phyloP scores from a whole-genome alignment of 1,140 invertebrate species.

The Zaprionus kolodkinae region DNA sequence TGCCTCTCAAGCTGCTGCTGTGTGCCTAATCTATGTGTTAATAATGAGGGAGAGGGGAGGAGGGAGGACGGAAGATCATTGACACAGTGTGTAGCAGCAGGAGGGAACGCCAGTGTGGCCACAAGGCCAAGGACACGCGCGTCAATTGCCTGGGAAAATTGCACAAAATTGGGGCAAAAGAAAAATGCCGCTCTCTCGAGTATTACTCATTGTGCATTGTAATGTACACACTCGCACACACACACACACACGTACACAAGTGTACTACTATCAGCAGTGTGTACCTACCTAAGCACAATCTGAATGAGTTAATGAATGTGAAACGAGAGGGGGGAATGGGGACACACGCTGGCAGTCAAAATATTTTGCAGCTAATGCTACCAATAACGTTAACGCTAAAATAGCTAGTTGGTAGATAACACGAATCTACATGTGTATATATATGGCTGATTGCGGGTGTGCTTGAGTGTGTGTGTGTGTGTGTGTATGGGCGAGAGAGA shows the following conservation, averaged over 20 bases:
- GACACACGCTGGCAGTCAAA: conserved; percentile 21
- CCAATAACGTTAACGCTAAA: conserved; percentile 22
- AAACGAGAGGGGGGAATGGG: conserved; percentile 11
- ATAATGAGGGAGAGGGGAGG: conserved; percentile 13
- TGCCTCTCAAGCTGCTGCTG: background rate
- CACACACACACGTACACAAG: background rate
- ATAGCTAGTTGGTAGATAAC: background rate
- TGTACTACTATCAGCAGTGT: conserved; percentile 2
- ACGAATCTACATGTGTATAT: conserved; percentile 15
- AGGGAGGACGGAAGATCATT: conserved; percentile 1
- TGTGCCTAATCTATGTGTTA: conserved; percentile 31
- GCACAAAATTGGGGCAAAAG: conserved; percentile 29
- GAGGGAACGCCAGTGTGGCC: background rate
- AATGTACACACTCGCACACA: background rate
- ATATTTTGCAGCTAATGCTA: conserved; percentile 29
- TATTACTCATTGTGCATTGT: conserved; percentile 39
- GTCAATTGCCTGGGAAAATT: conserved; percentile 1
- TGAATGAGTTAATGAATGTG: conserved; percentile 16
- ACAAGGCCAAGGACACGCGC: conserved; percentile 43
- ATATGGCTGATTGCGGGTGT: background rate
- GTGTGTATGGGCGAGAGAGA: conserved; percentile 26
- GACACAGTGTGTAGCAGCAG: background rate
- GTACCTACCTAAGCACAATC: background rate
- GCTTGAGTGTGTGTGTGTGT: conserved; percentile 14
- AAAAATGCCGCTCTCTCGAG: conserved; percentile 24